Base-by-base conservation (phyloP, 2,797 vertebrate genomes). In the Syngnathus rostellatus region DNA sequence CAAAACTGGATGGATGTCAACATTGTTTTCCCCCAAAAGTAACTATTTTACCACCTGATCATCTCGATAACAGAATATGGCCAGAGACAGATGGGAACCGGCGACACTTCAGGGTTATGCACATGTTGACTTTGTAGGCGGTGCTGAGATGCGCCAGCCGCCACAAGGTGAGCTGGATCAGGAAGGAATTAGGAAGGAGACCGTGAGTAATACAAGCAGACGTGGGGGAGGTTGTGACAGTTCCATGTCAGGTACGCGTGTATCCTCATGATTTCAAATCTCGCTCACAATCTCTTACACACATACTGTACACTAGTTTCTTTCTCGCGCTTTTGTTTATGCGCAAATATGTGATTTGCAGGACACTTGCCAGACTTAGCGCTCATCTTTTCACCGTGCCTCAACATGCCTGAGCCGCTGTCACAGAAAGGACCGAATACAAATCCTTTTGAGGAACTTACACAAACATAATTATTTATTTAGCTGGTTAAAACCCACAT, bases 401-500 rank as follows among this genome's bases (percentile, higher is more conserved):
- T 77, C 72, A 65, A 23, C 77, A 86, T 83, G 77, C 83, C 75
- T 83, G 72, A 85, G 81, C 83, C 77, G 41, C 74, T 80, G 81
- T 81, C 72, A 82, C 7, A 80, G 83, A 75, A 76, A 67, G 66
- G 66, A 83, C 76, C 82, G 83, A 85, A 86, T 85, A 87, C 80
- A 85, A 87, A 88, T 90, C 87, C 87, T 87, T 90, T 81, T 83
- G 87, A 89, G 85, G 83, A 88, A 86, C 87, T 87, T 89, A 86
- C 78, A 83, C 83, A 83, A 78, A 89, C 86, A 90, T 88, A 88
- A 89, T 91, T 87, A 90, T 90, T 90, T 89, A 89, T 89, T 89
- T 90, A 88, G 85, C 83, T 83, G 75, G 86, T 84, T 86, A 86
- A 90, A 89, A 80, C 86, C 86, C 83, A 78, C 80, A 89, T 89